These are phyloP conservation scores for Arctia plantaginis DNA, from an alignment of 2,888 invertebrate genomes.

Conservation along the genomic window DNA sequence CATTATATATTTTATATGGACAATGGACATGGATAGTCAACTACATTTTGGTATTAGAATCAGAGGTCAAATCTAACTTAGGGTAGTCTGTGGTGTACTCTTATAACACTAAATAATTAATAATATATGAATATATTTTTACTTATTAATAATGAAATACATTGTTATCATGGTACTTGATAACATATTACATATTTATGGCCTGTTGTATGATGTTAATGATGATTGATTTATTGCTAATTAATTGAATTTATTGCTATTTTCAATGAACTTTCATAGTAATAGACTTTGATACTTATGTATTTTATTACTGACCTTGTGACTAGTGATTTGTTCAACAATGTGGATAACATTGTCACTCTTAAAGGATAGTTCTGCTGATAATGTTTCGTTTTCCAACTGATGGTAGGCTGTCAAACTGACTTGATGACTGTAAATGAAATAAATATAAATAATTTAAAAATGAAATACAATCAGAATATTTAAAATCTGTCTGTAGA, in stretches of 20 bases:
- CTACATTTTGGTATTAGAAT: no score
- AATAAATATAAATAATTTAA: background rate
- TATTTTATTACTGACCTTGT: constrained; percentile 65
- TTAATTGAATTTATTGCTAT: background rate
- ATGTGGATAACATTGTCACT: constrained; percentile 91
- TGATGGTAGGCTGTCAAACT: constrained; percentile 93
- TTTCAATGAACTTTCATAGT: background rate
- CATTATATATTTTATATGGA: no score
- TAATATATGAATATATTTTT: no score
- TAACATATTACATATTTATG: background rate
- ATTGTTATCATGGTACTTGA: background rate
- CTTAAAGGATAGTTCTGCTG: constrained; percentile 91
- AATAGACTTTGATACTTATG: background rate
- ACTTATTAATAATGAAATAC: no score
- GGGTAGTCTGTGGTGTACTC: no score
- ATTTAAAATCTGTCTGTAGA: no score
- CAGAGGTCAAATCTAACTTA: no score
- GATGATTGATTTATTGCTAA: background rate
- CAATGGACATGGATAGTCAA: no score
- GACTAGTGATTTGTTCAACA: constrained; percentile 92
- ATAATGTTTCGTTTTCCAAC: constrained; percentile 95
- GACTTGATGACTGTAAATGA: constrained; percentile 87
- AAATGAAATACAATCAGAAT: no score
- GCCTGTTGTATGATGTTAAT: background rate
- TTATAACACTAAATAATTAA: no score